Base-by-base conservation (phyloP, 2,113 vertebrate species). In the Ameiurus melas region DNA sequence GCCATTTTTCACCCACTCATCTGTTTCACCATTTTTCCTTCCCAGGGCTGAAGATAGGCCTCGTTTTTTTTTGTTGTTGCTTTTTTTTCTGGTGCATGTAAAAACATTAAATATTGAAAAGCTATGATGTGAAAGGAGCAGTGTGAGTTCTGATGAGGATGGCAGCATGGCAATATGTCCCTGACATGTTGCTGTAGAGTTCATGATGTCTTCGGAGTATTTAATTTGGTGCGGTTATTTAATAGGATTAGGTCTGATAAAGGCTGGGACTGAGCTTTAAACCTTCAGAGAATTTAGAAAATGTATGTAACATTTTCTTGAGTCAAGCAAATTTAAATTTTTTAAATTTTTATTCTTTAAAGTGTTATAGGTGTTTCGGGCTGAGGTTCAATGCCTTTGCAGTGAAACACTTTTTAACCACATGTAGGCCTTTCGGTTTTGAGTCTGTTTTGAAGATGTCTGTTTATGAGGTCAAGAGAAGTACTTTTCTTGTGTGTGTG, bases 1-100 rank as follows among this genome's bases (percentile, higher is more conserved):
- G 83, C 16, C 77, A 58, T 88, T 79, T 85, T 66, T 85, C 57
- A 71, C 71, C 87, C 57, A n/a, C 55, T 88, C 81, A 66, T 84
- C 71, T 71, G 30, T 87, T 73, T 81, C 51, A n/a, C 27, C 16
- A 6, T 36, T 88, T 78, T 51, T 33, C n/a, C 27, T 62, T 87
- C 53, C 30, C 27, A 6, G 12, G 39, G 33, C 30, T 58, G 66
- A 55, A 78, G 57, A 27, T 22, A 55, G 19, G 30, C 33, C 27
- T 47, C 19, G 33, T 73, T 58, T 80, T 66, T 53, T 51, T 39
- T 43, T 71, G 36, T 36, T 19, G 19, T 14, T 16, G 30, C 0
- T 30, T 47, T 77, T 77, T 77, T 14, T 14, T 25, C 25, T 9
- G 2, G 39, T 14, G 43, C 1, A 13, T 27, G 75, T 30, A 4